Evolutionary conservation across 2,797 vertebrate genomes (phyloP).

Genomic region (Cryptoprocta ferox): DNA sequence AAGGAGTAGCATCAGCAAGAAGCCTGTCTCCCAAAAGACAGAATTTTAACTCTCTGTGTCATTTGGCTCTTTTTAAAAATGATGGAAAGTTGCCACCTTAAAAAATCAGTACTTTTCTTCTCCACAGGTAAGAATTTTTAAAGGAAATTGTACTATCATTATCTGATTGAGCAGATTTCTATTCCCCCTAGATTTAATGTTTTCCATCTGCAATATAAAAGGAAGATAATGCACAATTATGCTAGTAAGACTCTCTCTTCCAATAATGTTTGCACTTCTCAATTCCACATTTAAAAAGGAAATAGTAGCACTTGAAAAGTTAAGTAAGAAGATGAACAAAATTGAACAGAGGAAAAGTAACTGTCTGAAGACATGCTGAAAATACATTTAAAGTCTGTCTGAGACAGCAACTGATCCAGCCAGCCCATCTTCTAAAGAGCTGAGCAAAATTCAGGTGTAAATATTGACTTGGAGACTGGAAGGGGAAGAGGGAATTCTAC

Average conservation of each 20-base stretch:
- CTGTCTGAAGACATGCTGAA: constrained; percentile 70
- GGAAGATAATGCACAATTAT: constrained; percentile 77
- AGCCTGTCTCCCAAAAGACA: background rate
- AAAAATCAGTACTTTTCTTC: constrained; percentile 65
- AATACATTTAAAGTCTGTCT: constrained; percentile 70
- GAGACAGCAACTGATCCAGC: constrained; percentile 45
- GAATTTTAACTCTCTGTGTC: constrained; percentile 51
- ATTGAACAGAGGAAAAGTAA: constrained; percentile 74
- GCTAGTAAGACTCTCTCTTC: constrained; percentile 72
- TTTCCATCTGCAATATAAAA: constrained; percentile 81
- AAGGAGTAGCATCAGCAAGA: background rate
- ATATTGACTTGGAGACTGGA: background rate
- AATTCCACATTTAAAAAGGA: constrained; percentile 76
- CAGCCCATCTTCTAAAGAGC: background rate
- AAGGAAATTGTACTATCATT: constrained; percentile 79
- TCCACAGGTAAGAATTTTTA: constrained; percentile 76
- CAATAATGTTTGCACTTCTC: constrained; percentile 76
- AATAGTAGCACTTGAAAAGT: constrained; percentile 77
- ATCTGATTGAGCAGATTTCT: constrained; percentile 74
- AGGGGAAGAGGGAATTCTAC: background rate
- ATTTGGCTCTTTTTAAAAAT: constrained; percentile 47
- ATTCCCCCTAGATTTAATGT: constrained; percentile 77
- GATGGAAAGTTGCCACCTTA: constrained; percentile 50
- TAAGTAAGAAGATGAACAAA: constrained; percentile 77
- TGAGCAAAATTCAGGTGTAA: background rate